Percentiles rank a stretch among this genome's conserved stretches.
Conservation (phyloP, 2,113 vertebrate genomes). For the Menura novaehollandiae region DNA sequence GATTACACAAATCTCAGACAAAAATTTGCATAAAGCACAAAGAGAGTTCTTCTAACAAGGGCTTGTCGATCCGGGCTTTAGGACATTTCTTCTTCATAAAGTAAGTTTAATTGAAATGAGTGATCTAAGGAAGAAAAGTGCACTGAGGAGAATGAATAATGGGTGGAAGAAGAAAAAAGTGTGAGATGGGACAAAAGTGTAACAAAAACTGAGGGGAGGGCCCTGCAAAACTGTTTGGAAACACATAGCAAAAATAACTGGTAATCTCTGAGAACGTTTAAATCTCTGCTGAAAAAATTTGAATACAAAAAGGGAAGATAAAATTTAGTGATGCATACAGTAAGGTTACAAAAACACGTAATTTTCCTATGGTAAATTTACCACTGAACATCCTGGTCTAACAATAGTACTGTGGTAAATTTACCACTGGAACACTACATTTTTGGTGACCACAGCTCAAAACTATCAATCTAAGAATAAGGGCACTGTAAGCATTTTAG, state of each 20-base stretch:
- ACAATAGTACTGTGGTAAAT: slow-evolving; percentile 13
- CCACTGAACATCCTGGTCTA: background rate
- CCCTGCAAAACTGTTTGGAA: background rate
- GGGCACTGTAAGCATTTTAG: background rate
- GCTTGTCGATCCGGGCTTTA: background rate
- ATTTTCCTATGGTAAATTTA: slow-evolving; percentile 27
- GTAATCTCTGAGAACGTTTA: background rate
- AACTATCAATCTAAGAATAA: slow-evolving; percentile 3
- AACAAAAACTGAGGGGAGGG: background rate
- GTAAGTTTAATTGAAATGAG: background rate
- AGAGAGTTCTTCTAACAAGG: background rate
- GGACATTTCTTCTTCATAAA: background rate
- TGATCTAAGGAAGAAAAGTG: background rate
- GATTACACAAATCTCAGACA: background rate
- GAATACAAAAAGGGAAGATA: background rate
- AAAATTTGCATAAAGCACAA: background rate
- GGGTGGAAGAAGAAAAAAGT: background rate
- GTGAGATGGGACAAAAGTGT: background rate
- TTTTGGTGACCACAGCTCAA: background rate
- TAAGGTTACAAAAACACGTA: background rate
- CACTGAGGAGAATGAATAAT: background rate
- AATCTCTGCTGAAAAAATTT: background rate
- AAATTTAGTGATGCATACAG: background rate
- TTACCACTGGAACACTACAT: background rate
- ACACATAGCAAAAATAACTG: background rate